phyloP scores from a whole-genome alignment of 2,113 vertebrate genomes.

The Cercocebus atys region DNA sequence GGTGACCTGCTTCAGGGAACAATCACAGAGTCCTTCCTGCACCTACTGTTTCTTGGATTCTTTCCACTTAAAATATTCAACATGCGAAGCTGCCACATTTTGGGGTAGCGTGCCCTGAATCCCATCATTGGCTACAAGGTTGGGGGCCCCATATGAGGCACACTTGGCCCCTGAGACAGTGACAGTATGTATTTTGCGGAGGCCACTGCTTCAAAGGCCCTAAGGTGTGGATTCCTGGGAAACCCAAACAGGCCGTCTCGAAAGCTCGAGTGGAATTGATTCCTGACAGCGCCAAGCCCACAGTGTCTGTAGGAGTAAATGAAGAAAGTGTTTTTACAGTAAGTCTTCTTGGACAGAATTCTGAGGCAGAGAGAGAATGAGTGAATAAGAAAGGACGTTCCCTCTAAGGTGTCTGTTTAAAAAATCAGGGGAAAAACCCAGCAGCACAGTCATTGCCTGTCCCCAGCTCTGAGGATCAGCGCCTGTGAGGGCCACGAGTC shows the following conservation, averaged over 20 bases:
- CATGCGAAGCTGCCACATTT: not conserved
- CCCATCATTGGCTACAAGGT: accelerated
- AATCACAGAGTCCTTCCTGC: not conserved
- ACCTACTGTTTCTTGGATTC: not conserved
- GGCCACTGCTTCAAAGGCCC: not conserved
- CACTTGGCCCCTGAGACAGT: not conserved
- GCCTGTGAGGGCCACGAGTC: accelerated
- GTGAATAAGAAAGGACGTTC: not conserved
- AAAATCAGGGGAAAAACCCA: not conserved
- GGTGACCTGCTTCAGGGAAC: not conserved
- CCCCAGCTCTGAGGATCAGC: not conserved
- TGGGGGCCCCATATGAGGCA: accelerated
- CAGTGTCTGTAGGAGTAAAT: not conserved
- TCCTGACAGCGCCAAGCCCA: not conserved
- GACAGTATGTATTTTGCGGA: accelerated
- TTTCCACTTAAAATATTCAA: not conserved
- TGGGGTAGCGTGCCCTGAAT: not conserved
- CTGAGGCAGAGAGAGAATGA: not conserved
- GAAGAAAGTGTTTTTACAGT: not conserved
- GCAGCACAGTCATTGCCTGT: accelerated
- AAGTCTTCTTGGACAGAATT: not conserved
- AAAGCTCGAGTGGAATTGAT: not conserved
- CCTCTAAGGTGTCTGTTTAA: not conserved
- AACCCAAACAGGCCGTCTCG: no score
- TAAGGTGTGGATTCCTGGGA: accelerated